Evolutionary conservation across 2,113 vertebrate genomes (phyloP), one percentile per base, ranked within the genome.

Genomic region (Notarius lentiginosus): DNA sequence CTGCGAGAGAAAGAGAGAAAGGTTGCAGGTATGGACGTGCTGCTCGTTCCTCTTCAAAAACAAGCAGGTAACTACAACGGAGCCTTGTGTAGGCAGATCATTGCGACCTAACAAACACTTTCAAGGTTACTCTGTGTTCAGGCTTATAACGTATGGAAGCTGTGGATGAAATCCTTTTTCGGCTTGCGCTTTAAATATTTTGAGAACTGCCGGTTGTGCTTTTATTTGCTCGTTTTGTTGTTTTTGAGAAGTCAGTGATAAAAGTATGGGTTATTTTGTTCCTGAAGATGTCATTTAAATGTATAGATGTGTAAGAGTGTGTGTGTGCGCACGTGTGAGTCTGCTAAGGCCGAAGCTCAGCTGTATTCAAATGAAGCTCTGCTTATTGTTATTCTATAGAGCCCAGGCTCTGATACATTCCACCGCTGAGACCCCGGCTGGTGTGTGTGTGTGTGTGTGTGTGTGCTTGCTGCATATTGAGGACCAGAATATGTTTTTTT

Each of bases 301-400:
- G 53, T 49, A 24, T 70, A 9, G 11, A 61, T 47, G 24, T n/a
- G n/a, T n/a, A n/a, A n/a, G n/a, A n/a, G 86, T 79, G n/a, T 76
- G 56, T 30, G 20, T n/a, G 53, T 81, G 22, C 56, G 77, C 61
- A 56, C 75, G 63, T 84, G 80, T 82, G 68, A 53, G 55, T 27
- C 47, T 80, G 79, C 61, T 49, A 30, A 56, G 76, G 20, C 70
- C 27, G 84, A 80, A 61, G 84, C 83, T 91, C 91, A 91, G 90
- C 91, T 91, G 89, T 91, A 91, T 91, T 91, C 91, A 90, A 91
- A 91, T 91, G 91, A 90, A 90, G 88, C 84, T 61, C 61, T 81
- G 80, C 82, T 91, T 86, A 90, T 91, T 91, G 91, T 90, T 90
- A 47, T 70, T 84, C 55, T 82, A 56, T 84, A 87, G 88, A 82